Evolutionary conservation across 2,888 invertebrate species (phyloP).

Genomic region (Troides aeacus): DNA sequence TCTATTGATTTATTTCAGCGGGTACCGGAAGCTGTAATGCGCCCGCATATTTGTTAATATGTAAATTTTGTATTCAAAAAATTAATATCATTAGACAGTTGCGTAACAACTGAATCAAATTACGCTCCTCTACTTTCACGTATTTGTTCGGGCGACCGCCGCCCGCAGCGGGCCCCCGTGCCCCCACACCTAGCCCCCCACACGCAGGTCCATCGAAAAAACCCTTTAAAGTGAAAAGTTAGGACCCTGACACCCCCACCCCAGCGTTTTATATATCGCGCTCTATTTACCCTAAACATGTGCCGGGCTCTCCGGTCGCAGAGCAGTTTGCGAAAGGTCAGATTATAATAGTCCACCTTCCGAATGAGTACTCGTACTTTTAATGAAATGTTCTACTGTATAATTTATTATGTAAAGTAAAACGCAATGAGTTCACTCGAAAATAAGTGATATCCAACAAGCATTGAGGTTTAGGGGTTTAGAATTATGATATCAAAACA

Average conservation of each 20-base stretch:
- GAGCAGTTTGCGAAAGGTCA: slow-evolving; percentile 23
- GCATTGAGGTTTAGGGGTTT: too few species aligned
- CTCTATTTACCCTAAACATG: slow-evolving; percentile 29
- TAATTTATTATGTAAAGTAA: too few species aligned
- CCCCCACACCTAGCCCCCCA: slow-evolving; percentile 31
- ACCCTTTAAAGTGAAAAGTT: slow-evolving; percentile 67
- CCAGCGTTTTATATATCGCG: slow-evolving; percentile 21
- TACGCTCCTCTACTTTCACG: slow-evolving; percentile 43
- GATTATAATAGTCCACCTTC: slow-evolving; percentile 16
- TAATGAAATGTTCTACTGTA: too few species aligned
- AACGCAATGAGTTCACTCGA: too few species aligned
- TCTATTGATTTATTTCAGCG: too few species aligned
- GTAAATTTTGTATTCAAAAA: slow-evolving; percentile 18
- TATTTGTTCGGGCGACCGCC: slow-evolving; percentile 49
- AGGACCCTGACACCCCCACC: slow-evolving; percentile 44
- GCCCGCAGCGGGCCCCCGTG: slow-evolving; percentile 28
- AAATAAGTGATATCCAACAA: too few species aligned
- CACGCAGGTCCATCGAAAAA: slow-evolving; percentile 52
- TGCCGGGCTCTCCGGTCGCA: slow-evolving; percentile 19
- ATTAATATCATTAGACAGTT: slow-evolving; percentile 34
- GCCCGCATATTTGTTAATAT: background rate
- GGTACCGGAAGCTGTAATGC: too few species aligned
- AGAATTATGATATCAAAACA: too few species aligned
- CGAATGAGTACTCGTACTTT: background rate
- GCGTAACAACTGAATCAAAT: slow-evolving; percentile 45